These are phyloP conservation scores for Aselliscus stoliczkanus DNA, from an alignment of 2,797 vertebrate genomes.

Conservation along the genomic window DNA sequence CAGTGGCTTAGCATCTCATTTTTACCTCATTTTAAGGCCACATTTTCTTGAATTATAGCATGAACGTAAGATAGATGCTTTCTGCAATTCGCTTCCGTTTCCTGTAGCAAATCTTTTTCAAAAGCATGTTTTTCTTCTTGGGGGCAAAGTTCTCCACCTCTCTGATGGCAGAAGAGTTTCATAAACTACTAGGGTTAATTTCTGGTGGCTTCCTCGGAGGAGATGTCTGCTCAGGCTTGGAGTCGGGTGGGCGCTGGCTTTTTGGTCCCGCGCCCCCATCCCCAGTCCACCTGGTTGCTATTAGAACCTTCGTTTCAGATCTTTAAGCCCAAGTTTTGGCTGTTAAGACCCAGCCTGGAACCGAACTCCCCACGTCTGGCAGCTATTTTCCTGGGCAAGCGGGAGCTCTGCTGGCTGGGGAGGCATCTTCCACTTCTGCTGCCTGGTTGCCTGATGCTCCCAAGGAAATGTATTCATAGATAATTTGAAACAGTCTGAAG, in stretches of 20 bases:
- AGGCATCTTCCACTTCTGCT: background rate
- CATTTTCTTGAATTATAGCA: background rate
- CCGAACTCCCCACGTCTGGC: conserved; percentile 4
- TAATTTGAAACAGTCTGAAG: conserved; percentile 56
- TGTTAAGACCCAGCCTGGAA: background rate
- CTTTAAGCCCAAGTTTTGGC: background rate
- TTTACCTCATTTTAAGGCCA: background rate
- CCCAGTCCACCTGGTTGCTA: background rate
- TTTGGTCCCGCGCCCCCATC: background rate
- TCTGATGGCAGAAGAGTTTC: background rate
- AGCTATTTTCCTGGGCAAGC: background rate
- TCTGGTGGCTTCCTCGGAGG: background rate
- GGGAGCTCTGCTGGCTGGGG: background rate
- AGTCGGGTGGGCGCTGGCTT: background rate
- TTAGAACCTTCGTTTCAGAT: background rate
- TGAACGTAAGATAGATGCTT: background rate
- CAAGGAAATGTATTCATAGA: conserved; percentile 34
- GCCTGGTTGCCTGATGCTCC: background rate
- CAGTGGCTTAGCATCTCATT: fast-evolving
- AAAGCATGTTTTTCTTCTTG: background rate
- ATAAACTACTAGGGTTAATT: background rate
- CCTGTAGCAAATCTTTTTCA: background rate
- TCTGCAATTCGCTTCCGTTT: background rate
- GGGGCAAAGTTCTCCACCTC: background rate
- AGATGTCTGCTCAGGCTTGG: background rate